Evolutionary conservation across 2,113 vertebrate species (phyloP), one percentile per base, ranked within the genome.

Genomic region (Eurypyga helias): DNA sequence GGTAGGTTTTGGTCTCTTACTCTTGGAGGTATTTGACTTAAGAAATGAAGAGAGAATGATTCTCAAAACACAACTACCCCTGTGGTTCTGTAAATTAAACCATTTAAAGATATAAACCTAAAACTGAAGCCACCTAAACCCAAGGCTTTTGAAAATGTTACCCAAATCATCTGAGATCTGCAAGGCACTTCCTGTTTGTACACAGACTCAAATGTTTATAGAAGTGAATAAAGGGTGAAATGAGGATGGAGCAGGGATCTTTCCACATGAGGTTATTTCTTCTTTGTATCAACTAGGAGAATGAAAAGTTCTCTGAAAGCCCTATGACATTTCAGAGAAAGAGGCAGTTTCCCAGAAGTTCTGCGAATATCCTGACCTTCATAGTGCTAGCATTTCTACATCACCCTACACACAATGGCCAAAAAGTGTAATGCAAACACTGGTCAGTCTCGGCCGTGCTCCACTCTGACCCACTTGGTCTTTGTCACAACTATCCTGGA

Each of bases 321-420:
- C 55, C 51, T 84, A 45, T 60, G 83, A 84, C 83, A 71, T 92
- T 96, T 77, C 72, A 87, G 81, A 75, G 88, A 64, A 89, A 83
- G 64, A 81, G 1, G 5, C 58, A 17, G 38, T 57, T 94, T 92
- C 94, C 83, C 86, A 96, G 90, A 89, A 95, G 45, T 79, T 65
- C 60, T 62, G 60, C 2, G 17, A 73, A 18, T 66, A 75, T 43
- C 72, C 69, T 94, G 96, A 89, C 83, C 83, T 94, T 89, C 76
- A 15, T 81, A 73, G 82, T 7, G 20, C 72, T 45, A 54, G 33
- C 45, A 84, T 92, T 97, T 95, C 92, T 78, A 81, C 93, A 93
- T 62, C 85, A 5, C 55, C 34, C 29, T 23, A n/a, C 57, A 23
- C 57, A 13, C 43, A 41, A 64, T 6, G 58, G 43, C 69, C 49